Evolutionary conservation across 2,888 invertebrate genomes (phyloP).

Genomic region (Hemistola chrysoprasaria): DNA sequence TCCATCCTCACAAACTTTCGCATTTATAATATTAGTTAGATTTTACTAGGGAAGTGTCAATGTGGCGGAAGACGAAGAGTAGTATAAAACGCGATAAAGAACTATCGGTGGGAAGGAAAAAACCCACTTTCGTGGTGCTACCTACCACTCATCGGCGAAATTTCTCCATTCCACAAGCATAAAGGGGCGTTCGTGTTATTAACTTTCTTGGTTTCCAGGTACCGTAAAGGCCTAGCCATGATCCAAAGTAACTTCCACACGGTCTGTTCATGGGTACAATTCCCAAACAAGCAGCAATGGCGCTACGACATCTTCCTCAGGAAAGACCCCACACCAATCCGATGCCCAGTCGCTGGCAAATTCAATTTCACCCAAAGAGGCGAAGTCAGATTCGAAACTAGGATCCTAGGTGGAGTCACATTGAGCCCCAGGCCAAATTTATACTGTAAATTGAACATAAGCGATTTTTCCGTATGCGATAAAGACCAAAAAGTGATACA

Average conservation of each 20-base stretch:
- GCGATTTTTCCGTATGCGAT: constrained; percentile 97
- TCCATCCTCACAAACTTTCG: no score
- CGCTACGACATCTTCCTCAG: constrained; percentile 92
- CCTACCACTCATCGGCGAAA: no score
- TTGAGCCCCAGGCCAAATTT: constrained; percentile 95
- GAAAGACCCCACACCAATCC: constrained; percentile 94
- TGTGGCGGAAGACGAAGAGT: no score
- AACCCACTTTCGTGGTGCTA: no score
- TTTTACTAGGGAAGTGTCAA: no score
- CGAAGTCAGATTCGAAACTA: constrained; percentile 94
- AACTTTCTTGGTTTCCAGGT: constrained; percentile 85
- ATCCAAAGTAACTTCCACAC: constrained; percentile 95
- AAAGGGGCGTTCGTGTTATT: no score
- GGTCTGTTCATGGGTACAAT: constrained; percentile 97
- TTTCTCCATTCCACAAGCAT: no score
- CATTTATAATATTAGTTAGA: no score
- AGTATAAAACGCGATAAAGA: no score
- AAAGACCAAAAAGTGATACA: constrained; percentile 96
- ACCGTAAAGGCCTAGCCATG: constrained; percentile 92
- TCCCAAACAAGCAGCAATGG: constrained; percentile 92
- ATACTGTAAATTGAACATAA: constrained; percentile 95
- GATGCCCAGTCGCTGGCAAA: constrained; percentile 98
- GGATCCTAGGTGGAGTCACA: constrained; percentile 98
- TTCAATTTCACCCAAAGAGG: constrained; percentile 96
- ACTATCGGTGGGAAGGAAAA: no score